Evolutionary conservation across 2,113 vertebrate species (phyloP).

Genomic region (Macquaria ambigua): DNA sequence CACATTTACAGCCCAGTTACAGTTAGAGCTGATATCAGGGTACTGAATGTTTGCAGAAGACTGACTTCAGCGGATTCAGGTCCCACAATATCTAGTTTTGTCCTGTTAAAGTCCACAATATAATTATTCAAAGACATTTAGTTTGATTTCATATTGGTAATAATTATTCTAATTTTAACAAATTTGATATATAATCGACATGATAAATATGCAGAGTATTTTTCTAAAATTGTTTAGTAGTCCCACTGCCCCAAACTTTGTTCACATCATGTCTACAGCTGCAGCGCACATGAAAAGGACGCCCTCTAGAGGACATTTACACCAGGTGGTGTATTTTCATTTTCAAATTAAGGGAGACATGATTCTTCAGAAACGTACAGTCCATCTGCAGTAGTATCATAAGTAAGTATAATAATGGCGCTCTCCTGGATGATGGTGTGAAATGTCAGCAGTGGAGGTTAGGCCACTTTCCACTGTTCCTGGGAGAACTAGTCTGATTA

Average conservation of each 20-base stretch:
- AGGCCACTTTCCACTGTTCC: too few relatives aligned
- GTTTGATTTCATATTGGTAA: background rate
- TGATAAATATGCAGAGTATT: too few relatives aligned
- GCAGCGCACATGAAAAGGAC: background rate
- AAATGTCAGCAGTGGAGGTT: too few relatives aligned
- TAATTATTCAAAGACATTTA: background rate
- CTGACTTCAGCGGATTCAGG: background rate
- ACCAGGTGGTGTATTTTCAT: too few relatives aligned
- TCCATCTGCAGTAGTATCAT: too few relatives aligned
- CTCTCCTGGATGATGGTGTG: too few relatives aligned
- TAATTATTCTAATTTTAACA: background rate
- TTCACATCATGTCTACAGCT: background rate
- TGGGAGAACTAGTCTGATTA: too few relatives aligned
- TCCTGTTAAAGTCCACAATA: background rate
- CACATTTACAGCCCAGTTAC: background rate
- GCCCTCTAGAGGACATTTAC: slow-evolving; percentile 30
- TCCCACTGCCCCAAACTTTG: background rate
- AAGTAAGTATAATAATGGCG: too few relatives aligned
- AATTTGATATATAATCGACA: background rate
- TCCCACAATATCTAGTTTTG: background rate
- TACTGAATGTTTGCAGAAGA: background rate
- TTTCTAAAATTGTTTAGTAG: too few relatives aligned
- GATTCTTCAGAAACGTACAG: too few relatives aligned
- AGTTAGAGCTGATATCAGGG: background rate
- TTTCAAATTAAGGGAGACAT: background rate